Conservation (phyloP, 1,140 invertebrate genomes). For the Caerostris extrusa region DNA sequence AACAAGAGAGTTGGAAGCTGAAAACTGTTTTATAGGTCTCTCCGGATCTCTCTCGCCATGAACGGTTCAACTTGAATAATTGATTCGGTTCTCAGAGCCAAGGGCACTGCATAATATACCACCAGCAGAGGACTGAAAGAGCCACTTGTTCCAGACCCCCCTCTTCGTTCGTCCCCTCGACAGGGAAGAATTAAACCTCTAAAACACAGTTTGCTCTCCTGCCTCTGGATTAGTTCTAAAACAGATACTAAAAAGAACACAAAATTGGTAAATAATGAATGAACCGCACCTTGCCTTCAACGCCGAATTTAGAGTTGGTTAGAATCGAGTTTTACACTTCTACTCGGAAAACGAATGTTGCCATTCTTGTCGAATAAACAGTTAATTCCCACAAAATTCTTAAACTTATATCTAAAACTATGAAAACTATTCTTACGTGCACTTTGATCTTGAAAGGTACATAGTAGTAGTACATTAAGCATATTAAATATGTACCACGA, state of each 20-base stretch:
- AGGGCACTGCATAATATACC: constrained; percentile 1
- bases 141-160: background rate
- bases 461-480: no score
- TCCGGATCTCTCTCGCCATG: background rate
- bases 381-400: no score
- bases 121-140: background rate
- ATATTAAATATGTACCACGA: no score
- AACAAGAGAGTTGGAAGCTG: background rate
- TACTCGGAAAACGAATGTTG: background rate
- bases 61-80: background rate
- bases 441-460: no score
- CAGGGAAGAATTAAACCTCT: background rate
- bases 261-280: background rate
- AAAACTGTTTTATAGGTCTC: constrained; percentile 13
- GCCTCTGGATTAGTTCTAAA: background rate
- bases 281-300: background rate
- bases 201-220: background rate
- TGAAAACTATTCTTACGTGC: no score
- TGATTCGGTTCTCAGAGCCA: constrained; percentile 19
- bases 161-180: background rate
- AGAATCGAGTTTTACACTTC: background rate
- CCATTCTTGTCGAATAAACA: no score
- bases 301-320: background rate
- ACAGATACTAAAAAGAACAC: background rate
- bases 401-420: no score